Percentiles rank a stretch among this genome's conserved stretches.
Evolutionary conservation across 2,797 vertebrate genomes (phyloP).

Genomic region (Spheniscus humboldti): DNA sequence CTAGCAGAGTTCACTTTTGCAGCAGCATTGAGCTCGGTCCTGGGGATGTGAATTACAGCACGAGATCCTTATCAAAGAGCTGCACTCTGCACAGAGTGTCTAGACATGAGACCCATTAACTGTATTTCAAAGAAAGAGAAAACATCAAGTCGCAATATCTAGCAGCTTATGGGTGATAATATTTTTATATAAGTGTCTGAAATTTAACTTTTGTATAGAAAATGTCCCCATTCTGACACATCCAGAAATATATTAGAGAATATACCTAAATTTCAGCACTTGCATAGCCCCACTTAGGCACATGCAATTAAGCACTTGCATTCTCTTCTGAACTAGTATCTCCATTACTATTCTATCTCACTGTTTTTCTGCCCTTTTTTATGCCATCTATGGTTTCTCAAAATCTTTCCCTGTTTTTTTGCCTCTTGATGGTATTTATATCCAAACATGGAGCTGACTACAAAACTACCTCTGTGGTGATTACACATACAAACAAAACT

Average conservation of each 20-base stretch:
- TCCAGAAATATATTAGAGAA: neutral
- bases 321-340: neutral
- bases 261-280: neutral
- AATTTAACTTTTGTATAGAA: neutral
- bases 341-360: neutral
- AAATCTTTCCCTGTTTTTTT: neutral
- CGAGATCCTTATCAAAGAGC: neutral
- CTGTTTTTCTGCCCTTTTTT: neutral
- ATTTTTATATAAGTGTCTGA: neutral
- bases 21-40: accelerated
- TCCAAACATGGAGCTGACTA: neutral
- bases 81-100: neutral
- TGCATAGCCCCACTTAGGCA: neutral
- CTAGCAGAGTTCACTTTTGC: neutral
- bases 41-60: neutral
- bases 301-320: neutral
- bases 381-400: neutral
- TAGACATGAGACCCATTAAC: neutral
- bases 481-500: neutral
- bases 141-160: neutral
- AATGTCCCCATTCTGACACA: neutral
- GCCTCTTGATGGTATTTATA: neutral
- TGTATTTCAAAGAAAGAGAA: neutral
- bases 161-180: neutral
- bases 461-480: neutral